Base-by-base conservation (phyloP, 1,140 invertebrate genomes). In the Musca vetustissima region DNA sequence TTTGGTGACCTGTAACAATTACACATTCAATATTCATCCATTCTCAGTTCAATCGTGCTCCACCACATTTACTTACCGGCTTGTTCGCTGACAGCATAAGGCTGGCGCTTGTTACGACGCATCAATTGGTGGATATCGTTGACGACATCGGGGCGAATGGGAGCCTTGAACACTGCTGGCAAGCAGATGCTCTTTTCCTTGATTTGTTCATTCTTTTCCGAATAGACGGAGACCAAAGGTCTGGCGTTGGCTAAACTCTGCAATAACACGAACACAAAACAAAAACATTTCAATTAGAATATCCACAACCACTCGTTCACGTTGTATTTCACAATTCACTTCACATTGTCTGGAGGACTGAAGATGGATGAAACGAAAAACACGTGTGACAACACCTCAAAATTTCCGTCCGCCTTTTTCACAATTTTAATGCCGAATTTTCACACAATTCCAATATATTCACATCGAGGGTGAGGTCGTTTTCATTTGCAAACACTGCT, bases 101-200 rank as follows among this genome's bases (percentile, higher is more conserved):
- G 93, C 84, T 99, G 98, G 71, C 98, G 89, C 57, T 90, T 89
- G 84, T 99, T 99, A 84, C 97, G 98, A 24, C 93, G 90, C 83
- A 99, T 91, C 78, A 98, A 92, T 70, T 96, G 92, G 79, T 99
- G 97, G 70, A 99, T 93, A 85, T 96, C 95, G 80, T 94, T 98
- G 68, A 99, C 97, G 61, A 99, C 89, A 89, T 99, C 98, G 25
- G 97, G 97, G 64, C 98, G 88, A 82, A 99, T 98, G 48, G 97
- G 97, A 8, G 97, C 96, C 83, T 93, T 95, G 87, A 99, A 99
- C 3, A 99, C 93, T 43, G 94, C 91, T 6, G 98, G 98, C 53
- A 99, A 86, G 25, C 90, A 88, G 72, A 98, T 84, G 57, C 89
- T 89, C 25, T 88, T 87, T 14, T 89, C 91, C 24, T 92, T 89